Evolutionary conservation across 35 echinoderm and acorn worm species (phyloP), one percentile per base, ranked within the genome.

Genomic region (Diadema setosum): DNA sequence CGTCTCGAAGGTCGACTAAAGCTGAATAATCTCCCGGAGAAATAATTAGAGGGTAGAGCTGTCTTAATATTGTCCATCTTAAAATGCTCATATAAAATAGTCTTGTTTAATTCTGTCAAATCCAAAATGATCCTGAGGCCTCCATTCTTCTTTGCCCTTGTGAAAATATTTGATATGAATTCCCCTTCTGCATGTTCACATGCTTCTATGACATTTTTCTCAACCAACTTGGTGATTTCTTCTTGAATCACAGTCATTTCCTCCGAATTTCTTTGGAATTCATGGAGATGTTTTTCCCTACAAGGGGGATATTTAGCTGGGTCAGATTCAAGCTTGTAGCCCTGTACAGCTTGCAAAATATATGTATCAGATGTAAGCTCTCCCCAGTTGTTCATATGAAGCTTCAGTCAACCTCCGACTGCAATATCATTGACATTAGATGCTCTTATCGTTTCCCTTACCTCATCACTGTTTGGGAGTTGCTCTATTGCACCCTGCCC

Each of bases 161-260:
- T 36, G 39, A 91, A 89, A 34, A 91, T 50, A 44, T 46, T 91
- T 45, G 88, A n/a, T n/a, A n/a, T n/a, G n/a, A n/a, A n/a, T n/a
- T n/a, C n/a, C n/a, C n/a, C n/a, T n/a, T n/a, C n/a, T 84, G 56
- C 48, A 52, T 52, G n/a, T 52, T 52, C 48, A 52, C 48, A 52
- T n/a, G 9, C n/a, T 52, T 52, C 48, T 11, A 52, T 52, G n/a
- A 52, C 48, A 52, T 52, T 52, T 52, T 52, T 52, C 81, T 82
- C 9, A 57, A 89, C 33, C 82, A 70, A 44, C 32, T 29, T 24
- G 17, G 32, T 61, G 5, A 81, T 21, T 45, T 82, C 16, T 82
- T 89, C 16, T 56, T 76, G 16, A 33, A 65, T 82, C 43, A 82
- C 11, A 15, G 17, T 3, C 50, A 14, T 42, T 75, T 89, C 12